Evolutionary conservation across 2,113 vertebrate species (phyloP), one percentile per base, ranked within the genome.

Genomic region (Tympanuchus pallidicinctus): DNA sequence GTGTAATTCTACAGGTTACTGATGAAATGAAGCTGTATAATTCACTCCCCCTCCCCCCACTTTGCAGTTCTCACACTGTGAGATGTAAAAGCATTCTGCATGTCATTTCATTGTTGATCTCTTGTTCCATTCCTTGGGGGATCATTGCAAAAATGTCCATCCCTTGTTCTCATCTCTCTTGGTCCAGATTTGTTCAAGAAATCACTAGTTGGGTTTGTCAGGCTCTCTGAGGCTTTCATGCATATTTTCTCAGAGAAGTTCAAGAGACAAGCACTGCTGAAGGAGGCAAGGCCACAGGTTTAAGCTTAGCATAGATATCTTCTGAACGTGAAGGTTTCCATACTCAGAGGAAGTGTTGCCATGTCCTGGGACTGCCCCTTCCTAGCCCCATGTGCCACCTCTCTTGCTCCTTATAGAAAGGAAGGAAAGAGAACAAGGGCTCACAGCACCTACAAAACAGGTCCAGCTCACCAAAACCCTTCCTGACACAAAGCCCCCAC

Each of bases 301-400:
- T 72, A 69, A 83, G 67, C 6, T 7, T 52, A 48, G 18, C 1
- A 3, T 11, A 67, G 56, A 8, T 4, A 0, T 20, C 5, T 8
- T 73, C 21, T 64, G 54, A 38, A 8, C 8, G 8, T 57, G 21
- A 6, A 57, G 14, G 22, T 15, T 52, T 36, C 25, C 70, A 57
- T 47, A 65, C 3, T 20, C 28, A 78, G 24, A 77, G 18, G 50
- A 43, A 69, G 15, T 22, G 25, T 60, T 17, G 30, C 15, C 9
- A 6, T 36, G 30, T 83, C 43, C 54, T 64, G 34, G 59, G 34
- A 59, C 36, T 1, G 0, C 18, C 34, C 34, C 34, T 88, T 50
- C 45, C 61, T 21, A 7, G 5, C 40, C 11, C n/a, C 5, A 0
- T 14, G 28, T 69, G 22, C 24, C 12, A 21, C 3, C 4, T 54